Conservation (phyloP, 2,888 invertebrate genomes). For the Opisthograptis luteolata region DNA sequence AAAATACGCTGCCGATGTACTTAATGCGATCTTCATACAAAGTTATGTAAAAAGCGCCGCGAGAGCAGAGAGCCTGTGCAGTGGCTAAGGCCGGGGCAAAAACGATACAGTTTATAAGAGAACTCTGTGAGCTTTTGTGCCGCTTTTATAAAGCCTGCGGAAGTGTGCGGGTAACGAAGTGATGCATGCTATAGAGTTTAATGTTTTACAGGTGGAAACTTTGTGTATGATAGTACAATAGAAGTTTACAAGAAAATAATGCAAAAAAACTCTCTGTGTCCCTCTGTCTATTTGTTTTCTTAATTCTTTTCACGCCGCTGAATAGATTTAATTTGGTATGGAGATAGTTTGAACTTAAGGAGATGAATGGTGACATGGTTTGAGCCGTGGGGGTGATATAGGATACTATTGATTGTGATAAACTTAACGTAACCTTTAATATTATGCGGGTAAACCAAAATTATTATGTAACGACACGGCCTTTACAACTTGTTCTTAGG, state of each 20-base stretch:
- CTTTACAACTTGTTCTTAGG: conserved; percentile 27
- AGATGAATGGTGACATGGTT: too few relatives aligned
- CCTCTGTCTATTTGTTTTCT: too few relatives aligned
- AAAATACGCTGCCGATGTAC: conserved; percentile 34
- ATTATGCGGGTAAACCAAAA: too few relatives aligned
- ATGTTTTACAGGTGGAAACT: neutral
- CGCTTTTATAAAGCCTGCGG: conserved; percentile 29
- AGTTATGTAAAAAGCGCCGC: conserved; percentile 58
- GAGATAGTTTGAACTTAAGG: too few relatives aligned
- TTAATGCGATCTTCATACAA: conserved; percentile 64
- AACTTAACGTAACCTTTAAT: too few relatives aligned
- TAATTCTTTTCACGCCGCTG: too few relatives aligned
- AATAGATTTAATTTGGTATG: too few relatives aligned
- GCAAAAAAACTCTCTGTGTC: too few relatives aligned
- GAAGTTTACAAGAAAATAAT: neutral
- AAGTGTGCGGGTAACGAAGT: conserved; percentile 18
- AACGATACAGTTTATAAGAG: conserved; percentile 43
- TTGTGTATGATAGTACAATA: neutral
- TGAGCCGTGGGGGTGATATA: too few relatives aligned
- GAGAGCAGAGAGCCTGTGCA: conserved; percentile 50
- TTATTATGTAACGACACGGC: conserved; percentile 18
- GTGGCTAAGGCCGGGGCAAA: conserved; percentile 36
- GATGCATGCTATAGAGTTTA: neutral
- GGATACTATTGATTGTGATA: too few relatives aligned
- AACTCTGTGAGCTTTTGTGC: conserved; percentile 39